Conservation (phyloP, 1,140 invertebrate species). For the Leptinotarsa texana region DNA sequence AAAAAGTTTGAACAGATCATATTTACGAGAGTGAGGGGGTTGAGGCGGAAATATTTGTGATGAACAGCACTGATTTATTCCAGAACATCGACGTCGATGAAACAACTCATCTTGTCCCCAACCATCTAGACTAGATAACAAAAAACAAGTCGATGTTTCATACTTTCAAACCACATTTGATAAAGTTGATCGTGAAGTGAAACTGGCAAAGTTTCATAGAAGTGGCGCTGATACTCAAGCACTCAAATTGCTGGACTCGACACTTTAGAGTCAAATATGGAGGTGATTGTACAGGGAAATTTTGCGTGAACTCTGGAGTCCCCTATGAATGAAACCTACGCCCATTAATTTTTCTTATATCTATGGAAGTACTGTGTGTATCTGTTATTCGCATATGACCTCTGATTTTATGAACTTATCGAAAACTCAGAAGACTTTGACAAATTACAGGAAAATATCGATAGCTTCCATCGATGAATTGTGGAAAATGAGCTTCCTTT, state of each 20-base stretch:
- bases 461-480: not conserved
- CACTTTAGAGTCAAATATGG: not conserved
- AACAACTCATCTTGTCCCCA: not conserved
- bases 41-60: not conserved
- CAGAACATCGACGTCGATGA: not conserved
- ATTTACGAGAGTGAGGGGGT: not conserved
- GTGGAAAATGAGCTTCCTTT: not conserved
- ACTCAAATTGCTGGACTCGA: not conserved
- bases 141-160: not conserved
- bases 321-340: too few species aligned
- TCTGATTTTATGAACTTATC: not conserved
- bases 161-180: not conserved
- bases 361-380: not conserved
- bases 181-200: not conserved
- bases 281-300: not conserved
- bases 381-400: not conserved
- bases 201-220: not conserved
- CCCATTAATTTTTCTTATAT: too few species aligned
- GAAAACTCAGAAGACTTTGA: not conserved
- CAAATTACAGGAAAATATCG: not conserved
- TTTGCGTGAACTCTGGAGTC: too few species aligned
- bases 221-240: not conserved
- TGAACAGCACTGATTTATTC: not conserved
- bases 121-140: not conserved
- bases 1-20: not conserved